Base-by-base conservation (phyloP, 2,113 vertebrate species). In the Hyperopisus bebe region DNA sequence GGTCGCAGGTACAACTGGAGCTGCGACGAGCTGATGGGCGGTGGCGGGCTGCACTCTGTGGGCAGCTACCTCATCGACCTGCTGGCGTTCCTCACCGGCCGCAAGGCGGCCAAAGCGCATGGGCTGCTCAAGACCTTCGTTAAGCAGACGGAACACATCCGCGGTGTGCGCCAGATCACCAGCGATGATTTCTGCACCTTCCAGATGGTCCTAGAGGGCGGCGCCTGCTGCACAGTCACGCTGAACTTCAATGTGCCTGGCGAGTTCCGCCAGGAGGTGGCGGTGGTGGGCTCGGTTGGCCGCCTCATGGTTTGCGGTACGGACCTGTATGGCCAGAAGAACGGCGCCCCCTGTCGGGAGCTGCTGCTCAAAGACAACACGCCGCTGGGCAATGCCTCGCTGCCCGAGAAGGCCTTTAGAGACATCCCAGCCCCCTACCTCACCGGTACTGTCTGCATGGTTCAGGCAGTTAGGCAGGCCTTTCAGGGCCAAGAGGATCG, bases 1-100 rank as follows among this genome's bases (percentile, higher is more conserved):
- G 98, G 98, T 84, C 99, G 99, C 94, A 99, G 99, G 89, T 99
- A 99, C 95, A 99, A 99, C 95, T 99, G 98, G 98, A 99, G 98
- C 95, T 99, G 98, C 0, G 98, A 99, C 0, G 98, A 99, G 91
- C 94, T 99, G 92, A 99, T 99, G 98, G 98, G 98, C 2, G 98
- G 98, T 0, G 98, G 98, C 0, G 98, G 98, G 11, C 95, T 99
- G 92, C 98, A 99, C 92, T 99, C 98, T 0, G 98, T 99, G 1
- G 98, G 98, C 91, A 99, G 97, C 93, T 99, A 99, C 96, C 98
- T 99, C 95, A 99, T 99, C 0, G 98, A 99, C 92, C 96, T 99
- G 87, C 96, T 99, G 17, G 98, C 97, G 24, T 99, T 99, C 92
- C 96, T 99, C 90, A 99, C 98, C 0, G 96, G 97, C 90, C 98